Evolutionary conservation across 1,140 invertebrate species (phyloP).

Genomic region (Stegodyphus dumicola): DNA sequence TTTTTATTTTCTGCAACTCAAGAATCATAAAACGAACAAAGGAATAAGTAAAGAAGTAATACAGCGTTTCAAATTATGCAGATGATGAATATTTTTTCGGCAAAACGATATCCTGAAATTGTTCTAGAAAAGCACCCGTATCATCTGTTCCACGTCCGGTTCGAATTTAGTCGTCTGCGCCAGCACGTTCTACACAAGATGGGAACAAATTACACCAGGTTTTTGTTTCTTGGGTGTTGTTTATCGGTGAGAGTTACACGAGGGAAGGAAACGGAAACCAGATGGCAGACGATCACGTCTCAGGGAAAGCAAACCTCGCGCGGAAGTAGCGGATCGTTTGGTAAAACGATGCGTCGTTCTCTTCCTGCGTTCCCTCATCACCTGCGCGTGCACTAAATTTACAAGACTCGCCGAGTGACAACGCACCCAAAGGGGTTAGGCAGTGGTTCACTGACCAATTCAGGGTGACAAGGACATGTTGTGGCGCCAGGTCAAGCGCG

Average conservation of each 20-base stretch:
- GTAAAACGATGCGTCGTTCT: background rate
- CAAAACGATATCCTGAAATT: too few relatives aligned
- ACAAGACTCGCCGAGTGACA: too few relatives aligned
- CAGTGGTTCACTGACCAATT: too few relatives aligned
- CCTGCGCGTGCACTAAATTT: background rate
- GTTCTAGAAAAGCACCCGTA: background rate
- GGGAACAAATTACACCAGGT: conserved; percentile 3
- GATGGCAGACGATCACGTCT: conserved; percentile 1
- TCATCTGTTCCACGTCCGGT: background rate
- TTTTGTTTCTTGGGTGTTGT: conserved; percentile 16
- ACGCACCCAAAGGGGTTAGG: too few relatives aligned
- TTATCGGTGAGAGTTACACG: background rate
- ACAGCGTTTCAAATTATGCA: too few relatives aligned
- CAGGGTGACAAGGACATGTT: too few relatives aligned
- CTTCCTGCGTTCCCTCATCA: background rate
- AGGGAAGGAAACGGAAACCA: conserved; percentile 18
- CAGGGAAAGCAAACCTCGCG: background rate
- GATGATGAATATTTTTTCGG: too few relatives aligned
- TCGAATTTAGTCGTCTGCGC: background rate
- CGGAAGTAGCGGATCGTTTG: background rate
- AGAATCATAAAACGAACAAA: too few relatives aligned
- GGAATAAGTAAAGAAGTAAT: too few relatives aligned
- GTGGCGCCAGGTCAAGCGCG: too few relatives aligned
- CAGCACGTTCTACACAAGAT: background rate
- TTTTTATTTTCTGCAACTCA: too few relatives aligned